A percentile compares a stretch with the other conserved stretches of the same genome.
phyloP scores from a whole-genome alignment of 2,113 vertebrate genomes.

The Lepisosteus oculatus region DNA sequence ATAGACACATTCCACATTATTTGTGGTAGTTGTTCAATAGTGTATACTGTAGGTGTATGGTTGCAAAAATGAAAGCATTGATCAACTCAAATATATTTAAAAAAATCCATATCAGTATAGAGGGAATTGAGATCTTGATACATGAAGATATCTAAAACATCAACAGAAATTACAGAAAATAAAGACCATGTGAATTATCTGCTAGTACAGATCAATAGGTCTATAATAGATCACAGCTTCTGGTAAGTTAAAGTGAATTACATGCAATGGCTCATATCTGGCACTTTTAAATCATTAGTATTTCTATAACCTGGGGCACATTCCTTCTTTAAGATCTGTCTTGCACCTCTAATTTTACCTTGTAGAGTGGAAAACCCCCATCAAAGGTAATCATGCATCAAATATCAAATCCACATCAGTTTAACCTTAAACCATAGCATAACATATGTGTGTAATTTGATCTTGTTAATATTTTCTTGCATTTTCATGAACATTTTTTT shows the following conservation, averaged over 20 bases:
- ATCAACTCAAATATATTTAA: no score
- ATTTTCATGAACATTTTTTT: background rate
- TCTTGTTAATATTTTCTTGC: background rate
- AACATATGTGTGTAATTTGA: background rate
- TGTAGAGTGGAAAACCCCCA: background rate
- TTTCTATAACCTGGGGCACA: background rate
- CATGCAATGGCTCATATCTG: background rate
- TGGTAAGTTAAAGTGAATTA: background rate
- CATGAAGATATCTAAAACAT: no score
- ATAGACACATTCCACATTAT: no score
- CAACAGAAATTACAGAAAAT: no score
- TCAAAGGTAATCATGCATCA: conserved; percentile 1
- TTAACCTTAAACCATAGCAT: background rate
- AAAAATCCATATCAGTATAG: no score
- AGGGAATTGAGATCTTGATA: no score
- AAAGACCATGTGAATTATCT: background rate
- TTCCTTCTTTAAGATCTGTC: background rate
- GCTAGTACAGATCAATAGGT: background rate
- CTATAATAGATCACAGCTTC: conserved; percentile 2
- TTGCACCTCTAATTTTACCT: background rate
- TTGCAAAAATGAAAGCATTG: no score
- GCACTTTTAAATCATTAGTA: background rate
- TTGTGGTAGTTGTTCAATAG: no score
- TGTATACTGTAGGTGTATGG: no score
- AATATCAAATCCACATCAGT: background rate